These are phyloP conservation scores for Notiomystis cincta DNA, from an alignment of 2,113 vertebrate species.

Conservation along the genomic window DNA sequence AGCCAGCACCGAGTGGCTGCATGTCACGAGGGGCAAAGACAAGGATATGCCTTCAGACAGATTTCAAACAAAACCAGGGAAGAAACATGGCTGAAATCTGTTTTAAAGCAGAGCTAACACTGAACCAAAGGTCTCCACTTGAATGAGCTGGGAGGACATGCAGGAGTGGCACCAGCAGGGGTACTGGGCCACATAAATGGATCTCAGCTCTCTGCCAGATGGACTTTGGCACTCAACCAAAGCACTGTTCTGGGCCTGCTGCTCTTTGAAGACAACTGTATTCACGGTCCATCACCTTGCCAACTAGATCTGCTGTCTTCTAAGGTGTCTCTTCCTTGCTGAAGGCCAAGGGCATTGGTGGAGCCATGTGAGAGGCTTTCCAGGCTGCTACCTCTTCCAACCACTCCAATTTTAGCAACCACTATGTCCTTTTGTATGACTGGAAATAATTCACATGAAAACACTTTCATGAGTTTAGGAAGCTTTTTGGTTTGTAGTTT, in stretches of 20 bases:
- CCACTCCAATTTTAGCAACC: not conserved
- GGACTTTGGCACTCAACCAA: not conserved
- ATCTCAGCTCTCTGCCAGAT: not conserved
- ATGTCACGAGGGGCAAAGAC: not conserved
- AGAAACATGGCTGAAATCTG: not conserved
- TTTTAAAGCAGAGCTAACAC: not conserved
- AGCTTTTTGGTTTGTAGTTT: no score
- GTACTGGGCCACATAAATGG: not conserved
- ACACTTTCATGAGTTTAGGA: not conserved
- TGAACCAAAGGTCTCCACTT: not conserved
- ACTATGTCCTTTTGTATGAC: not conserved
- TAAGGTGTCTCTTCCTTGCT: not conserved
- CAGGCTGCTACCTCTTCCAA: not conserved
- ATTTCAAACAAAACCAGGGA: not conserved
- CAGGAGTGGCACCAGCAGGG: no score
- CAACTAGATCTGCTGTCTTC: not conserved
- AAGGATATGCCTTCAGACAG: not conserved
- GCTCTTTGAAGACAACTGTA: not conserved
- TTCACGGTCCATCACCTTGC: no score
- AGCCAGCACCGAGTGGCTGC: rapidly evolving
- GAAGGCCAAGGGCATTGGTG: not conserved
- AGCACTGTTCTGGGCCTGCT: not conserved
- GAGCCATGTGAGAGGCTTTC: not conserved
- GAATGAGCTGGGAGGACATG: not conserved
- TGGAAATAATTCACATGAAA: not conserved